Evolutionary conservation across 2,113 vertebrate genomes (phyloP).

Genomic region (Motacilla tschutschensis): DNA sequence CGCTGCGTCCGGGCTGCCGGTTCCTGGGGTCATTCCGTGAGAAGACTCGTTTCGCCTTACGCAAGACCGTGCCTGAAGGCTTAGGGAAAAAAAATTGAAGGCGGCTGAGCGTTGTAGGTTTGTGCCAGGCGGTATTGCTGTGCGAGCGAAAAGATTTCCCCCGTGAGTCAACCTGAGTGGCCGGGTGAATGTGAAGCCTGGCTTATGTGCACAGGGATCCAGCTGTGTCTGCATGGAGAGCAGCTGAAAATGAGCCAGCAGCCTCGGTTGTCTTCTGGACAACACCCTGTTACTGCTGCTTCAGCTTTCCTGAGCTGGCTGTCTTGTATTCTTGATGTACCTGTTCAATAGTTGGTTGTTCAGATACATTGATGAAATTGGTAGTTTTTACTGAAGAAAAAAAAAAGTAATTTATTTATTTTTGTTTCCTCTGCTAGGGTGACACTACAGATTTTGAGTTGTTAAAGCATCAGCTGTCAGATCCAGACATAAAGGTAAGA

Average conservation of each 20-base stretch:
- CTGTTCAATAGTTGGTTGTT: rapidly evolving
- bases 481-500: conserved; percentile 93
- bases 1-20: not conserved
- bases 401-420: not conserved
- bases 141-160: not conserved
- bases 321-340: rapidly evolving
- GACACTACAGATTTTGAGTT: conserved; percentile 87
- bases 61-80: not conserved
- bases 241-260: rapidly evolving
- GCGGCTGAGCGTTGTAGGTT: not conserved
- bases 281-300: not conserved
- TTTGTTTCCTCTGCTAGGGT: conserved; percentile 72
- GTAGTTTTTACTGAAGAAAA: not conserved
- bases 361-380: rapidly evolving
- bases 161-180: not conserved
- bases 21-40: rapidly evolving
- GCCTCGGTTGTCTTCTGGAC: not conserved
- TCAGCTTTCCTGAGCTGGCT: not conserved
- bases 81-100: no score
- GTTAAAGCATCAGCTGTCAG: conserved; percentile 87
- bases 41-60: no score
- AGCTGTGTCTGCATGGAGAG: not conserved
- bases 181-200: not conserved
- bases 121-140: not conserved
- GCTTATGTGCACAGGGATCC: rapidly evolving